Base-by-base conservation (phyloP, 2,797 vertebrate species). In the Strix occidentalis region DNA sequence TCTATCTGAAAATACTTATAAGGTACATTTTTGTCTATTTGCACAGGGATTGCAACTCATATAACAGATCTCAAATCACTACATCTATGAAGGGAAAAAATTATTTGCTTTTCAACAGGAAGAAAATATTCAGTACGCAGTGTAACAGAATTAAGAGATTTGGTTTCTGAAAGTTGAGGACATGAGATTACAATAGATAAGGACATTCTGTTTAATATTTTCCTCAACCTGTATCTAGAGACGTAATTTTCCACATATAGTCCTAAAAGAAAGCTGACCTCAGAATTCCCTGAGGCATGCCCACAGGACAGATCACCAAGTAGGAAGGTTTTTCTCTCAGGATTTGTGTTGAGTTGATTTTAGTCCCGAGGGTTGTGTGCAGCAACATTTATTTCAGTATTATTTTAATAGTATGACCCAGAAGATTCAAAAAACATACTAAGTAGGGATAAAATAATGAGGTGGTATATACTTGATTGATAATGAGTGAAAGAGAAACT, bases 251-350 rank as follows among this genome's bases (percentile, higher is more conserved):
- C 43, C 43, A n/a, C 37, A 24, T 9, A 35, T 4, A 61, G 41
- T 60, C 25, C 28, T 72, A 45, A 81, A 64, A 68, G 70, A 79
- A 83, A 93, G 54, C 21, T 95, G 86, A 90, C 91, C 74, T 95
- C 53, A 54, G 71, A 92, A 76, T 81, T 93, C 83, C 95, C 82
- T n/a, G 54, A 90, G 93, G 94, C 93, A 50, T 74, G 87, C 87
- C 93, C 84, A 84, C 65, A 76, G 93, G 68, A 89, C 45, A 84
- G 84, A 70, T 74, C 71, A 87, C 11, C 45, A 69, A n/a, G 35
- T 37, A 68, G 60, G 70, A 90, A 64, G 13, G 10, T 21, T 86
- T 12, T 26, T 92, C 91, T 70, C 84, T 79, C 11, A 33, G 80
- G 56, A 56, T 79, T 79, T 85, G 19, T 63, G 26, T 39, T 80